Percentiles rank a stretch among this genome's conserved stretches.
Conservation (phyloP, 2,797 vertebrate species). For the Oophaga sylvatica region DNA sequence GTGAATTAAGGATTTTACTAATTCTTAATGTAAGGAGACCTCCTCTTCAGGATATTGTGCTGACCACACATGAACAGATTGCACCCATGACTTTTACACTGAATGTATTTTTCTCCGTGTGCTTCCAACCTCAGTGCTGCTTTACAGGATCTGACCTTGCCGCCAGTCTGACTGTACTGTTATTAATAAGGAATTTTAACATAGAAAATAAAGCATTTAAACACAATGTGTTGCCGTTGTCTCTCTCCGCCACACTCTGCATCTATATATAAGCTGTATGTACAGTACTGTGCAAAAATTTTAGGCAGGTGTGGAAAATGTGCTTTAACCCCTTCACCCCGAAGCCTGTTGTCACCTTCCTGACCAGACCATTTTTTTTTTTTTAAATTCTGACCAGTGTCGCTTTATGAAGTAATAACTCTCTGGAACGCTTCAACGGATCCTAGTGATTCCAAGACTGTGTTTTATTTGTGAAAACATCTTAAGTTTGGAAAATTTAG, state of each 20-base stretch:
- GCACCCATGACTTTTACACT: neutral
- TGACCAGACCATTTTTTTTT: too few species aligned
- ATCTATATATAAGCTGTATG: neutral
- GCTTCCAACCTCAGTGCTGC: conserved; percentile 6
- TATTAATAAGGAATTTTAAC: neutral
- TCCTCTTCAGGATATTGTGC: neutral
- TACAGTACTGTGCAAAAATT: too few species aligned
- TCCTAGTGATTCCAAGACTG: too few species aligned
- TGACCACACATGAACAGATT: neutral
- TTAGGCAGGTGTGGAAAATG: too few species aligned
- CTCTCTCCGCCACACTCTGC: neutral
- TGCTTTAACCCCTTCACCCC: too few species aligned
- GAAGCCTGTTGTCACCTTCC: too few species aligned
- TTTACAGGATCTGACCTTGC: conserved; percentile 13
- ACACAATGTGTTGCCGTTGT: neutral
- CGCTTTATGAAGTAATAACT: too few species aligned
- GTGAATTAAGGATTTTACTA: neutral
- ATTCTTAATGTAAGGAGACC: neutral
- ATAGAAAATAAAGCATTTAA: conserved; percentile 26
- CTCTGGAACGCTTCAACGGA: too few species aligned
- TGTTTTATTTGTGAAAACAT: too few species aligned
- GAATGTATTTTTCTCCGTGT: conserved; percentile 30
- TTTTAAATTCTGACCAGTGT: too few species aligned
- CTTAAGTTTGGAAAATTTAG: too few species aligned
- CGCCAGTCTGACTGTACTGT: neutral